Percentiles rank a stretch among this genome's conserved stretches.
These are phyloP conservation scores for Cataglyphis altisquamis DNA, from an alignment of 2,888 invertebrate species.

Conservation along the genomic window DNA sequence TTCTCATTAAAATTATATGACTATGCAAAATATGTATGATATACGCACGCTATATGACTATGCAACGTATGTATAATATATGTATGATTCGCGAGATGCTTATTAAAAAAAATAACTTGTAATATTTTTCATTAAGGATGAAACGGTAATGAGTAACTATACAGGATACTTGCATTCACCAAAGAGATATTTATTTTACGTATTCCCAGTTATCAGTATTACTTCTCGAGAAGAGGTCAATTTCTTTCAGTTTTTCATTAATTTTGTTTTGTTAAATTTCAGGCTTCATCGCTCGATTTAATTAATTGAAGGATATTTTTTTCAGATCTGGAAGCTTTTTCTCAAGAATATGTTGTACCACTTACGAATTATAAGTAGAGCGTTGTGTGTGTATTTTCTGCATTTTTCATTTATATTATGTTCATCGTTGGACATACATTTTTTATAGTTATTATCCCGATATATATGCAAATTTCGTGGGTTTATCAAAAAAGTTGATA, in stretches of 20 bases:
- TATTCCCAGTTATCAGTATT: constrained; percentile 12
- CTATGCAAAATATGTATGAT: not conserved
- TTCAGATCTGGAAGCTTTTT: not conserved
- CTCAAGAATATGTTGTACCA: not conserved
- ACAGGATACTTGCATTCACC: not conserved
- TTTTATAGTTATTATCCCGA: constrained; percentile 5
- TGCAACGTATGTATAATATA: not conserved
- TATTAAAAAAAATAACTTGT: not conserved
- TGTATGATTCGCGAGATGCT: not conserved
- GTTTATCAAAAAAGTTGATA: constrained; percentile 38
- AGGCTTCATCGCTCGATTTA: not conserved
- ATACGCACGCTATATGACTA: not conserved
- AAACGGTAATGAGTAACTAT: constrained; percentile 11
- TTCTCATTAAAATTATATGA: constrained; percentile 18
- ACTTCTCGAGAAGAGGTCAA: not conserved
- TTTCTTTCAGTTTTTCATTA: not conserved
- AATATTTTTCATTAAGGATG: not conserved
- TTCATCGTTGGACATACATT: not conserved
- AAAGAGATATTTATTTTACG: constrained; percentile 16
- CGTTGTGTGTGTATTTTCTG: not conserved
- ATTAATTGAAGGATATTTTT: not conserved
- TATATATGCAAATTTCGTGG: not conserved
- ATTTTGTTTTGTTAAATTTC: not conserved
- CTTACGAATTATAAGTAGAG: not conserved
- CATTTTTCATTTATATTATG: not conserved